phyloP scores from a whole-genome alignment of 2,797 vertebrate species.

The Gadopsis bispinosus region DNA sequence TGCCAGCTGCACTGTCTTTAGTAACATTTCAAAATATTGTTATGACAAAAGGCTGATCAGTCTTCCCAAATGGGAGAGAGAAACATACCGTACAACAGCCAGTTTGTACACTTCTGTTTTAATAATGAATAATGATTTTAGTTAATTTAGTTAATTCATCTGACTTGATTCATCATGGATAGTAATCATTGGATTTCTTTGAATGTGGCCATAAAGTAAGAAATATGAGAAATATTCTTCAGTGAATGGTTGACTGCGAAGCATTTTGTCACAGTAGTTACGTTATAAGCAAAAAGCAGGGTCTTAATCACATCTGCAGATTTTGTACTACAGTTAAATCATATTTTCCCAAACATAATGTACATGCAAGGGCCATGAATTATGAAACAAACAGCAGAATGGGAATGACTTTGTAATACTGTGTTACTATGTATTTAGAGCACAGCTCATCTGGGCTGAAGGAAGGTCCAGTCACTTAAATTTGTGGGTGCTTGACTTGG shows the following conservation, averaged over 20 bases:
- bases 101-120: neutral
- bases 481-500: slow-evolving; percentile 52
- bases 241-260: slow-evolving; percentile 32
- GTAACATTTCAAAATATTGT: neutral
- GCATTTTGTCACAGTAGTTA: slow-evolving; percentile 44
- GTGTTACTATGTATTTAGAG: slow-evolving; percentile 53
- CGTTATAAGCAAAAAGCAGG: slow-evolving; percentile 11
- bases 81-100: neutral
- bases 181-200: neutral
- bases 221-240: neutral
- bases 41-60: neutral
- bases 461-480: slow-evolving; percentile 44
- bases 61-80: neutral
- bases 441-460: slow-evolving; percentile 58
- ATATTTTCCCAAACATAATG: slow-evolving; percentile 52
- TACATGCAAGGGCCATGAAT: slow-evolving; percentile 41
- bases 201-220: neutral
- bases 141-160: neutral
- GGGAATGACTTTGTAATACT: slow-evolving; percentile 51
- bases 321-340: slow-evolving; percentile 56
- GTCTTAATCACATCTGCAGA: slow-evolving; percentile 48
- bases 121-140: neutral
- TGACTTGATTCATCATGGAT: neutral
- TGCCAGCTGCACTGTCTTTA: slow-evolving; percentile 7
- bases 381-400: slow-evolving; percentile 63